Base-by-base conservation (phyloP, 30 jellyfish, hydroid and myxozoan species). In the Aurelia sp. region DNA sequence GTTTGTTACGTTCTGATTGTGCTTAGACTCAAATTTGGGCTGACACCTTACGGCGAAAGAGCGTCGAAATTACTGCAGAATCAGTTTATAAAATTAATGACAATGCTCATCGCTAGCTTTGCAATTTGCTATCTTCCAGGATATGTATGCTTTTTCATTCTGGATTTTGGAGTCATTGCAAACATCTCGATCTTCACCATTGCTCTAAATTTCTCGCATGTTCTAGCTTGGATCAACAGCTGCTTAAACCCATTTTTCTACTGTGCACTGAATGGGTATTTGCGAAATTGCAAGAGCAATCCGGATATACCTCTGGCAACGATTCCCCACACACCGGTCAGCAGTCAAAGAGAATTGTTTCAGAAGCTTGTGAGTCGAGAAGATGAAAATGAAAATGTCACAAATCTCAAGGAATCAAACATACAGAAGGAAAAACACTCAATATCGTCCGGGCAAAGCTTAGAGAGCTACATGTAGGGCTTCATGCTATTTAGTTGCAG, bases 181-280 rank as follows among this genome's bases (percentile, higher is more conserved):
- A 73, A 88, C 81, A 38, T 0, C 30, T 16, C 65, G 22, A 47
- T 75, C 30, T 78, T 88, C 52, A 10, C 33, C 15, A 88, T 35
- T 2, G 88, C 63, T 8, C 3, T 88, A n/a, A 88, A 73, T 27
- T 88, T 74, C 67, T 71, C 96, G 40, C 91, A 76, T 20, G 85
- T 88, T 21, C 76, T 88, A 19, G 80, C 71, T 40, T 90, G 97
- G 97, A 33, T 82, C 38, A 90, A 82, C 76, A 90, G 97, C 48
- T 90, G 97, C 70, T 41, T 90, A 60, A 90, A 90, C 50, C 97
- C 97, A 17, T 90, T 90, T 87, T 69, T 90, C 30, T 90, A 90
- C 81, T 90, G 97, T 64, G 82, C 91, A 2, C 35, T 90, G 61
- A 85, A 78, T 53, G 90, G 92, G 7, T 81, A 70, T 69, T 30